Percentiles rank a stretch among this genome's conserved stretches.
Conservation (phyloP, 2,888 invertebrate genomes). For the Ectropis crepuscularia region DNA sequence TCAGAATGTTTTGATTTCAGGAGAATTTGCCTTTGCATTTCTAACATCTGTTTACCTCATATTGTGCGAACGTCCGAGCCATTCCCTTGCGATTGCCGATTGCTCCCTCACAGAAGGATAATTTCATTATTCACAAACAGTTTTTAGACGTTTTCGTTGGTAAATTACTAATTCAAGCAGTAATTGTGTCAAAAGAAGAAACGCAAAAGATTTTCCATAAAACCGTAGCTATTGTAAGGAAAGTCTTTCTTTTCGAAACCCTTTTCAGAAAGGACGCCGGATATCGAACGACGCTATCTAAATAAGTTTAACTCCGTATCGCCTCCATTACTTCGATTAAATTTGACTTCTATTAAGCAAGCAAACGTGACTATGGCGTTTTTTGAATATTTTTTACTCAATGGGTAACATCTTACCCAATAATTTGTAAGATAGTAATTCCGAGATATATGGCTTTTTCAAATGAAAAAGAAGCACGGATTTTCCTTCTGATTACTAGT, state of each 20-base stretch:
- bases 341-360: constrained; percentile 11
- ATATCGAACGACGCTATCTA: constrained; percentile 6
- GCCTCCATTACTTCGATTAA: constrained; percentile 9
- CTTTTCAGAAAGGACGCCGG: constrained; percentile 2
- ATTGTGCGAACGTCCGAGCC: background rate
- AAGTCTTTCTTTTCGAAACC: constrained; percentile 4
- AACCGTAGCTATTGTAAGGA: background rate
- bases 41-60: background rate
- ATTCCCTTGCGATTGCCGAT: background rate
- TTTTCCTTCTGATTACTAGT: no score
- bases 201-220: background rate
- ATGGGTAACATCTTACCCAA: background rate
- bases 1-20: no score
- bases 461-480: no score
- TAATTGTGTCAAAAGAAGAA: background rate
- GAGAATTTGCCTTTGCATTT: background rate
- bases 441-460: no score
- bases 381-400: background rate
- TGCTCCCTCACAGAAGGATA: background rate
- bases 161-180: background rate
- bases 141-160: background rate
- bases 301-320: constrained; percentile 12
- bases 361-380: constrained; percentile 2
- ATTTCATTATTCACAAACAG: constrained; percentile 4
- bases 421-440: background rate